These are phyloP conservation scores for Cnemophilus loriae DNA, from an alignment of 2,113 vertebrate genomes.

Conservation along the genomic window DNA sequence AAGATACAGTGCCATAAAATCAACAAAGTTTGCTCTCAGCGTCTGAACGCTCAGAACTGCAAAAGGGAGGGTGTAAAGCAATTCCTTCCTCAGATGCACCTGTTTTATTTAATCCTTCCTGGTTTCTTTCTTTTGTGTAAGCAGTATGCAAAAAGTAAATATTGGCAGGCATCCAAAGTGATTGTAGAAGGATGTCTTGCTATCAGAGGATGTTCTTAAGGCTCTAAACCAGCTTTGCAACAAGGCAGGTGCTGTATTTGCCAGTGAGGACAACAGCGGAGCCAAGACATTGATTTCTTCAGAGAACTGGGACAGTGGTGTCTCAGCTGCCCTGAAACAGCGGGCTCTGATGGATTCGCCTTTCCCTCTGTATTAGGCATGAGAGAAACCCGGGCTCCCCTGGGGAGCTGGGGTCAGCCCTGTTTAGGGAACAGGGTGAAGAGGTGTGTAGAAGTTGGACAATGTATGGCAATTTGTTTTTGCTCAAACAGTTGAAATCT, in stretches of 20 bases:
- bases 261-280: not conserved
- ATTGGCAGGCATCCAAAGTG: not conserved
- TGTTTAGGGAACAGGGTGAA: rapidly evolving
- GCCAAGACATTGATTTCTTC: not conserved
- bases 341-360: rapidly evolving
- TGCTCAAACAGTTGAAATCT: not conserved
- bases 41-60: not conserved
- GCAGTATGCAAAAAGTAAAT: not conserved
- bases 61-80: not conserved
- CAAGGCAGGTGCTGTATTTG: not conserved
- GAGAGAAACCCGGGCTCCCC: not conserved
- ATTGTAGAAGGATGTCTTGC: not conserved
- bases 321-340: not conserved
- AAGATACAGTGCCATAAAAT: not conserved
- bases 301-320: not conserved
- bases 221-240: not conserved
- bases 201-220: not conserved
- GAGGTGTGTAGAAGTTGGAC: not conserved
- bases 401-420: not conserved
- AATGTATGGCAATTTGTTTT: not conserved
- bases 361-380: not conserved
- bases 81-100: not conserved
- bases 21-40: not conserved
- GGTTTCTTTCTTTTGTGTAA: not conserved
- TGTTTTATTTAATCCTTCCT: not conserved